Conservation (phyloP, 2,888 invertebrate genomes). For the Alentia gelatinosa region DNA sequence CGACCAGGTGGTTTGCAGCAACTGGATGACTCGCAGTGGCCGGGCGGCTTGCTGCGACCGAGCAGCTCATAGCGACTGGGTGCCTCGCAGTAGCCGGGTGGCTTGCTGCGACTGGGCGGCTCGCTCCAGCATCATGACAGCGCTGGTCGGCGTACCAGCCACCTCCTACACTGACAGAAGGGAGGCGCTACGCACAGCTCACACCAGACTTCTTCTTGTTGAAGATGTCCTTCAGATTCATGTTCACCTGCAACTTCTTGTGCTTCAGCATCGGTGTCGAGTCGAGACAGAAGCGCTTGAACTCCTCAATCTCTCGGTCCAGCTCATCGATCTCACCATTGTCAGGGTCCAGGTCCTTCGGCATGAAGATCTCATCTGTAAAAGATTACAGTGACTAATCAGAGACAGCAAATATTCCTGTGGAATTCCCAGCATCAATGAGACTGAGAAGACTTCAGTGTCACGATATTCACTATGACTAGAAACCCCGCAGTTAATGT, state of each 20-base stretch:
- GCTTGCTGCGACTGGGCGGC: too few relatives aligned
- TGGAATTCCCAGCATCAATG: background rate
- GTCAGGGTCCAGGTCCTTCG: conserved; percentile 89
- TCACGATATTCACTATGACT: too few relatives aligned
- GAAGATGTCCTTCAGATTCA: conserved; percentile 88
- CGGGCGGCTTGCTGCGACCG: too few relatives aligned
- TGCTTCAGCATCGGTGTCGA: conserved; percentile 89
- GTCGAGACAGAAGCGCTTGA: conserved; percentile 92
- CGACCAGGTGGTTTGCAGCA: too few relatives aligned
- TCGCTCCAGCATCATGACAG: too few relatives aligned
- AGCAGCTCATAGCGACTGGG: too few relatives aligned
- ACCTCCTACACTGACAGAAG: too few relatives aligned
- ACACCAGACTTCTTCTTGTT: conserved; percentile 77
- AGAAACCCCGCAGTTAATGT: too few relatives aligned
- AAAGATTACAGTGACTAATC: background rate
- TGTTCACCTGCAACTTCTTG: conserved; percentile 86
- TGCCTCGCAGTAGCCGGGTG: too few relatives aligned
- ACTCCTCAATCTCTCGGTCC: conserved; percentile 91
- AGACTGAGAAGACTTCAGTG: background rate
- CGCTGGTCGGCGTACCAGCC: too few relatives aligned
- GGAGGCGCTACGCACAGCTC: conserved; percentile 66
- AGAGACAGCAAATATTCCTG: background rate
- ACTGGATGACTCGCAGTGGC: too few relatives aligned
- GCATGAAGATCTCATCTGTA: conserved; percentile 89
- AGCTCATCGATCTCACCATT: conserved; percentile 89